phyloP scores from a whole-genome alignment of 2,113 vertebrate species.

The Syngnathus typhle region DNA sequence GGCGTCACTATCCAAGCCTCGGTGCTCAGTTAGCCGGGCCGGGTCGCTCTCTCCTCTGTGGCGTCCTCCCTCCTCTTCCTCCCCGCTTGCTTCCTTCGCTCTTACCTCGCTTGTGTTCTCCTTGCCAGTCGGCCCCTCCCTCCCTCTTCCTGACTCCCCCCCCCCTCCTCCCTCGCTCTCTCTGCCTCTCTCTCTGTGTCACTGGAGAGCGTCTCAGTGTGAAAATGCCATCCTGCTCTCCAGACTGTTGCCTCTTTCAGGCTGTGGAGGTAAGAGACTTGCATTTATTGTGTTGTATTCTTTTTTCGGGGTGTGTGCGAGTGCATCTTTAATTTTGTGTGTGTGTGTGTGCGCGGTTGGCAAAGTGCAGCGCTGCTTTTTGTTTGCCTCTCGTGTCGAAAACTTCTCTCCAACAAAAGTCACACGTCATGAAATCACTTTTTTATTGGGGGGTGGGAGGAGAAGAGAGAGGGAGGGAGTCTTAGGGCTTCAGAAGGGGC shows the following conservation, averaged over 20 bases:
- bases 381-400: constrained; percentile 16
- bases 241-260: constrained; percentile 85
- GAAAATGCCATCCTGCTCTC: constrained; percentile 79
- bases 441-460: constrained; percentile 24
- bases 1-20: constrained; percentile 50
- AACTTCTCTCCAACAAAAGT: constrained; percentile 60
- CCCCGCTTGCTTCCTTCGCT: constrained; percentile 33
- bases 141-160: constrained; percentile 20
- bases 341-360: constrained; percentile 2
- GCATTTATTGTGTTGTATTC: constrained; percentile 15
- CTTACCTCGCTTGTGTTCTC: constrained; percentile 44
- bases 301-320: constrained; percentile 13
- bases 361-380: constrained; percentile 23
- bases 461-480: constrained; percentile 33
- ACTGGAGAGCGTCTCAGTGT: constrained; percentile 70
- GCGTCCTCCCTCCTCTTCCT: constrained; percentile 48
- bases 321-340: not conserved
- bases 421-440: constrained; percentile 43
- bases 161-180: constrained; percentile 21
- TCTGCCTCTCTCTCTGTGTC: constrained; percentile 53
- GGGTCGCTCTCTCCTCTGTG: constrained; percentile 32
- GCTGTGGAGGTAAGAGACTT: constrained; percentile 81
- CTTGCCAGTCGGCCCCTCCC: constrained; percentile 44
- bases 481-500: constrained; percentile 35
- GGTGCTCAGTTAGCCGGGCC: constrained; percentile 52